Conservation (phyloP, 2,113 vertebrate genomes). For the Leucosticte australis region DNA sequence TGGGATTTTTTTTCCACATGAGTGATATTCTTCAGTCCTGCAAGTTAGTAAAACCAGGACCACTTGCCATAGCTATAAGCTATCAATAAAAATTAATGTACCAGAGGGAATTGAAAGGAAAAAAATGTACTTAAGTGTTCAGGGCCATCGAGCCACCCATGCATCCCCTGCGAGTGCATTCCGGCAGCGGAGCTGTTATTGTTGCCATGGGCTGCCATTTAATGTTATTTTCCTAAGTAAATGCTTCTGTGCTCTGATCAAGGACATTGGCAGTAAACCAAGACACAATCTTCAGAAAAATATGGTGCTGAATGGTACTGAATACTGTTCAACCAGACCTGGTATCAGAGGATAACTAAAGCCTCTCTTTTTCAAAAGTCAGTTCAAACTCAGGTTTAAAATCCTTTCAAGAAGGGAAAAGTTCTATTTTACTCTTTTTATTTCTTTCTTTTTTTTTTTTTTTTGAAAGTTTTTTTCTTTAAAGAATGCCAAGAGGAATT, state of each 20-base stretch:
- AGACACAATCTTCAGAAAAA: conserved; percentile 20
- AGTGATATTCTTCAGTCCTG: conserved; percentile 69
- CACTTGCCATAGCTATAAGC: conserved; percentile 73
- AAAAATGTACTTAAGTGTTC: conserved; percentile 74
- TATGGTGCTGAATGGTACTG: conserved; percentile 11
- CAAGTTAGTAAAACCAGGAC: conserved; percentile 77
- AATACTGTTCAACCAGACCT: not conserved
- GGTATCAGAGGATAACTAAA: not conserved
- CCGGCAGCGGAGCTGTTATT: conserved; percentile 35
- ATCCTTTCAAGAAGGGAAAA: not conserved
- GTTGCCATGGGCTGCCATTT: conserved; percentile 65
- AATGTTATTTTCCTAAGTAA: conserved; percentile 64
- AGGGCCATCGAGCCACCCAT: conserved; percentile 70
- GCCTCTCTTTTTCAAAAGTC: not conserved
- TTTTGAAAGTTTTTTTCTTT: not conserved
- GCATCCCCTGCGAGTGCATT: conserved; percentile 36
- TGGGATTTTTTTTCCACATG: conserved; percentile 38
- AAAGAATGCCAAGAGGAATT: not conserved
- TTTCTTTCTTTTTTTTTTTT: not conserved
- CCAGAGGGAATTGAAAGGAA: conserved; percentile 75
- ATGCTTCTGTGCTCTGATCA: conserved; percentile 60
- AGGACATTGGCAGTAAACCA: conserved; percentile 59
- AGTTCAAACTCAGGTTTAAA: not conserved
- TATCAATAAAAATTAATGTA: conserved; percentile 82
- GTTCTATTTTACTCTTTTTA: not conserved